Percentiles rank a stretch among this genome's conserved stretches.
phyloP scores from a whole-genome alignment of 1,140 invertebrate species.

The Euwallacea similis region DNA sequence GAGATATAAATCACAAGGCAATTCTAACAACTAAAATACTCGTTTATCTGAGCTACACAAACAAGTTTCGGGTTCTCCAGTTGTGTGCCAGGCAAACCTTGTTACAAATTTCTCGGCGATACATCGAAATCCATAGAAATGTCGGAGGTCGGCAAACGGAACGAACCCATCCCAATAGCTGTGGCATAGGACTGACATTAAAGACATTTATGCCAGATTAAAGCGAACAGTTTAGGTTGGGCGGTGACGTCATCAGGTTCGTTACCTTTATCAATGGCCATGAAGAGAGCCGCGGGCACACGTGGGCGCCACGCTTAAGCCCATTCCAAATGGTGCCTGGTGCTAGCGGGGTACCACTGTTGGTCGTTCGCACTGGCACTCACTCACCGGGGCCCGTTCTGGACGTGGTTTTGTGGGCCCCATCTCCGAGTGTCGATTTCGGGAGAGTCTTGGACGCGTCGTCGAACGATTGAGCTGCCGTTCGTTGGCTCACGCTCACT shows the following conservation, averaged over 20 bases:
- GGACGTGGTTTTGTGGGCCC: slow-evolving; percentile 24
- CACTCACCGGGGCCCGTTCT: slow-evolving; percentile 30
- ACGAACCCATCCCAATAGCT: too few species aligned
- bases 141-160: too few species aligned
- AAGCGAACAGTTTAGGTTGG: slow-evolving; percentile 25
- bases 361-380: slow-evolving; percentile 22
- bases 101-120: too few species aligned
- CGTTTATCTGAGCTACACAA: too few species aligned
- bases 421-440: slow-evolving; percentile 16
- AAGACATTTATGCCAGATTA: background rate
- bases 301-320: slow-evolving; percentile 46
- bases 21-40: too few species aligned
- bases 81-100: too few species aligned
- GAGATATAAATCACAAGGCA: too few species aligned
- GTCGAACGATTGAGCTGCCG: slow-evolving; percentile 26
- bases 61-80: too few species aligned
- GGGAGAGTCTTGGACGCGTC: slow-evolving; percentile 25
- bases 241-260: slow-evolving; percentile 44
- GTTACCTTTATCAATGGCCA: slow-evolving; percentile 55
- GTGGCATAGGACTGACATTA: too few species aligned
- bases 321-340: slow-evolving; percentile 29
- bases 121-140: too few species aligned
- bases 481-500: slow-evolving; percentile 19
- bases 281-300: slow-evolving; percentile 51
- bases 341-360: slow-evolving; percentile 18